A percentile compares a stretch with the other conserved stretches of the same genome.
Evolutionary conservation across 2,888 invertebrate genomes (phyloP).

Genomic region (Dolichopus griseipennis): DNA sequence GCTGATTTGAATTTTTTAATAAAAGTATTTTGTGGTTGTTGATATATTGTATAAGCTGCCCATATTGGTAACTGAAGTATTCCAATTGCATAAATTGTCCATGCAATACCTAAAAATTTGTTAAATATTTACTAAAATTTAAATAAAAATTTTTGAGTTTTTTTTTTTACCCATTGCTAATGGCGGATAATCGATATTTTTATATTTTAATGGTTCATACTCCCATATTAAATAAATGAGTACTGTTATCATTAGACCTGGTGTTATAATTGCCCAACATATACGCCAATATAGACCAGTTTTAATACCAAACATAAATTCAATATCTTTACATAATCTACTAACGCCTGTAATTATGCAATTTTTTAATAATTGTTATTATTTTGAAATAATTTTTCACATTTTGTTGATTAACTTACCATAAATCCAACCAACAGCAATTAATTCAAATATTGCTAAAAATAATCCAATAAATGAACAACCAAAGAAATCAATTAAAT

Average conservation of each 20-base stretch:
- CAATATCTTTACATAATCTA: constrained; percentile 61
- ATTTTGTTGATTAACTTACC: no score
- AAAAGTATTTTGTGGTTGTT: constrained; percentile 31
- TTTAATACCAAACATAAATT: constrained; percentile 67
- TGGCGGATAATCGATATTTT: constrained; percentile 51
- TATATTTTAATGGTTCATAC: constrained; percentile 53
- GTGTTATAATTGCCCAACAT: constrained; percentile 70
- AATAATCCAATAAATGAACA: constrained; percentile 66
- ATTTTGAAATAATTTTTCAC: neutral
- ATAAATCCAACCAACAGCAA: constrained; percentile 67
- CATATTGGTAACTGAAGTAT: constrained; percentile 45
- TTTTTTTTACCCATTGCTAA: constrained; percentile 52
- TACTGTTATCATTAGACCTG: constrained; percentile 58
- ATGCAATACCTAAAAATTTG: constrained; percentile 35
- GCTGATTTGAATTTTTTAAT: constrained; percentile 35
- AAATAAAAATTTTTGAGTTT: no score
- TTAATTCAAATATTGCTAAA: constrained; percentile 55
- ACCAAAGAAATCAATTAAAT: constrained; percentile 64
- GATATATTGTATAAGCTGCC: constrained; percentile 34
- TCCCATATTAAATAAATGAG: constrained; percentile 59
- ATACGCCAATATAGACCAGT: constrained; percentile 64
- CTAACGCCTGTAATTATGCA: constrained; percentile 45
- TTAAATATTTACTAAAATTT: constrained; percentile 19
- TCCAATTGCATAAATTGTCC: constrained; percentile 46
- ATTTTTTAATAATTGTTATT: constrained; percentile 8